Conservation (phyloP, 2,113 vertebrate species). For the Acrocephalus arundinaceus region DNA sequence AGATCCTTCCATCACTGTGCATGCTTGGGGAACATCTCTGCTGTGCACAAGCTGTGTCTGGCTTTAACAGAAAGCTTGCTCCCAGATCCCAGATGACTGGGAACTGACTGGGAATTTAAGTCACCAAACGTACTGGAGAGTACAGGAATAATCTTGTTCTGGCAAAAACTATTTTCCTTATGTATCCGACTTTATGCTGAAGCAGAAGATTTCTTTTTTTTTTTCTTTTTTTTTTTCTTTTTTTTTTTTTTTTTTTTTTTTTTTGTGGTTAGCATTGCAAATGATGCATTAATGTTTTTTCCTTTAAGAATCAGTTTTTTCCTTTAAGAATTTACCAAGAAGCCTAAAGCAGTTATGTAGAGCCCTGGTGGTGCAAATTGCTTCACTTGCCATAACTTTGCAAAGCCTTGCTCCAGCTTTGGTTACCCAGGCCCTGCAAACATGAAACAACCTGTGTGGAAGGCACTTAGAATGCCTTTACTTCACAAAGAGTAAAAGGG, state of each 20-base stretch:
- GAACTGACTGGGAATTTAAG: neutral
- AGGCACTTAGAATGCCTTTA: neutral
- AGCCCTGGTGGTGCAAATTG: neutral
- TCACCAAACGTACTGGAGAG: neutral
- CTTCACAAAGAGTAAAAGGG: neutral
- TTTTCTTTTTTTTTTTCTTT: neutral
- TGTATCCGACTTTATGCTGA: neutral
- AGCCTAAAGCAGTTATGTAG: neutral
- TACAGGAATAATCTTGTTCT: neutral
- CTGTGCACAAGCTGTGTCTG: neutral
- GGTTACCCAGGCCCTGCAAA: neutral
- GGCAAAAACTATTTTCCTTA: neutral
- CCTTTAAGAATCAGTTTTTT: slow-evolving; percentile 1
- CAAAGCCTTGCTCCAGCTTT: neutral
- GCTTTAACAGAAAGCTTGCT: neutral
- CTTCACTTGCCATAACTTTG: neutral
- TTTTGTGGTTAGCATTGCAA: slow-evolving; percentile 33
- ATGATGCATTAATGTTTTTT: slow-evolving; percentile 11
- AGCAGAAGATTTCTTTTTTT: neutral
- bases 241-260: neutral
- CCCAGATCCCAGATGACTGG: neutral
- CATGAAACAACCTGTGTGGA: neutral
- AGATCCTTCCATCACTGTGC: neutral
- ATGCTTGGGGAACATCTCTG: neutral
- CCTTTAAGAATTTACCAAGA: slow-evolving; percentile 11